These are phyloP conservation scores for Artemia sp. DNA, from an alignment of 2,888 invertebrate genomes.

Conservation along the genomic window DNA sequence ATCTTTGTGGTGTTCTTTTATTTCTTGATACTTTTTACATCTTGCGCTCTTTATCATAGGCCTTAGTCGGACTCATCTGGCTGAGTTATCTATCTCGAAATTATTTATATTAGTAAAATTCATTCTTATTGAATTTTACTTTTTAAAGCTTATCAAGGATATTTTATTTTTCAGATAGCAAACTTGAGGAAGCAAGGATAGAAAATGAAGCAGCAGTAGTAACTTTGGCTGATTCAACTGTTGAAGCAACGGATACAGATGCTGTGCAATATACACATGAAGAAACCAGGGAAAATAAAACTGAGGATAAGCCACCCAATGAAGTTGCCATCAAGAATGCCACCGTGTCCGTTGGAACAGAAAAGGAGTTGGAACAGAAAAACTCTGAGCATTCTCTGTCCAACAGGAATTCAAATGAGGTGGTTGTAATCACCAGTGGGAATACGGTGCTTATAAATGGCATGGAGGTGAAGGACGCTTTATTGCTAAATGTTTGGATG, in stretches of 20 bases:
- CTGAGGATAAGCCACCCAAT: too few relatives aligned
- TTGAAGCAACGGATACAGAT: conserved; percentile 31
- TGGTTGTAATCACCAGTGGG: conserved; percentile 1
- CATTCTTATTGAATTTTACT: too few relatives aligned
- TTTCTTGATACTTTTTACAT: too few relatives aligned
- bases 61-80: too few relatives aligned
- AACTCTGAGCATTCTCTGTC: neutral
- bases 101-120: too few relatives aligned
- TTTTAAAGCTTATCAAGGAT: too few relatives aligned
- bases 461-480: conserved; percentile 6
- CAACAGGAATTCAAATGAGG: conserved; percentile 4
- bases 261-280: conserved; percentile 23
- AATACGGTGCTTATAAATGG: conserved; percentile 5
- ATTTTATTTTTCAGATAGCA: neutral
- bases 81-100: too few relatives aligned
- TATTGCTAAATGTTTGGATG: neutral
- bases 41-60: too few relatives aligned
- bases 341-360: too few relatives aligned
- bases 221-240: conserved; percentile 35
- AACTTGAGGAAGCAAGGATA: neutral
- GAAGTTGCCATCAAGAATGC: too few relatives aligned
- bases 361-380: neutral
- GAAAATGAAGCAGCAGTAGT: neutral
- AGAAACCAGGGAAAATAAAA: too few relatives aligned
- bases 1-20: too few relatives aligned